A percentile compares a stretch with the other conserved stretches of the same genome.
Evolutionary conservation across 2,888 invertebrate species (phyloP).

Genomic region (Chymomyza caudatula): DNA sequence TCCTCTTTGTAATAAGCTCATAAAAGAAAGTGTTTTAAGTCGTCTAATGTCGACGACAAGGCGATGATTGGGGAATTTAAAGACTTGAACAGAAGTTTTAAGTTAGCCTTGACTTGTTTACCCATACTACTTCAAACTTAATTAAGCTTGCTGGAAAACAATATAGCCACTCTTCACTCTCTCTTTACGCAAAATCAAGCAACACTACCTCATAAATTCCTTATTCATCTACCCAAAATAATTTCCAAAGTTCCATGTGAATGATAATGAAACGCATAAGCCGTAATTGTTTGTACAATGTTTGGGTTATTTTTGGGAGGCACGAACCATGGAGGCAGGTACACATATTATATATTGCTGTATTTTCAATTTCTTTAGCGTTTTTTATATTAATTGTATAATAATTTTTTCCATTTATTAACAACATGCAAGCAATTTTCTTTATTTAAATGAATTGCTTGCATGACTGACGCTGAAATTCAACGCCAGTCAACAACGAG

Average conservation of each 20-base stretch:
- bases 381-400: slow-evolving; percentile 56
- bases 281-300: neutral
- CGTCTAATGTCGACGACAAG: too few relatives aligned
- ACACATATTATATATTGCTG: slow-evolving; percentile 19
- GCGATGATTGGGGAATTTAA: too few relatives aligned
- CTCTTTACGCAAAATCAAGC: too few relatives aligned
- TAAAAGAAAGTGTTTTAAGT: too few relatives aligned
- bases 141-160: too few relatives aligned
- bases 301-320: slow-evolving; percentile 36
- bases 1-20: too few relatives aligned
- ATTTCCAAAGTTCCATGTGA: neutral
- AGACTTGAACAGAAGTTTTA: too few relatives aligned
- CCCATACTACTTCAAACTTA: too few relatives aligned
- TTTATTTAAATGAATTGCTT: slow-evolving; percentile 65
- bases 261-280: neutral
- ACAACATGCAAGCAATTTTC: slow-evolving; percentile 57
- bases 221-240: neutral
- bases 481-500: slow-evolving; percentile 27
- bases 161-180: too few relatives aligned
- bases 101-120: too few relatives aligned
- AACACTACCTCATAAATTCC: too few relatives aligned
- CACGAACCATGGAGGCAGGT: slow-evolving; percentile 51
- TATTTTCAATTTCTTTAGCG: slow-evolving; percentile 11
- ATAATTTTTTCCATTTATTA: slow-evolving; percentile 63
- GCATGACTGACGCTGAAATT: slow-evolving; percentile 65